Evolutionary conservation across 2,888 invertebrate genomes (phyloP), one percentile per base, ranked within the genome.

Genomic region (Xestoiulus laeticollis): DNA sequence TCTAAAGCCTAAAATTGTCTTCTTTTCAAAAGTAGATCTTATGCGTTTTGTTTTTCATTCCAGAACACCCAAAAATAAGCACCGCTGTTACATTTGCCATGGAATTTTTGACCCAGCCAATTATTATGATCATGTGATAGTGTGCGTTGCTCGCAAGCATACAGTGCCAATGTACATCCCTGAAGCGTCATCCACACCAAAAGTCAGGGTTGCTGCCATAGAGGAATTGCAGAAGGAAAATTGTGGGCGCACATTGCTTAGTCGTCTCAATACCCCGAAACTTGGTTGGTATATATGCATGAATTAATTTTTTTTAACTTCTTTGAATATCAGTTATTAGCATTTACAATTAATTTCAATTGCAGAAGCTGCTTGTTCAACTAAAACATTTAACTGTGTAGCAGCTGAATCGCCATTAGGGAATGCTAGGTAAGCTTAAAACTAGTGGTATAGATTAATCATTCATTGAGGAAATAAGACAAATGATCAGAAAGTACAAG

Each of bases 11-110:
- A 48, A 16, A 53, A 53, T 53, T 53, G 33, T n/a, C 14, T 3
- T 30, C 33, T 83, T 83, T 19, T 33, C 16, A 5, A 14, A 83
- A 5, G 16, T 26, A 26, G 19, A 83, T 1, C 6, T n/a, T 83
- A 1, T 68, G 48, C 26, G 22, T 68, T 68, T 26, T 68, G n/a
- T 68, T 68, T n/a, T 19, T n/a, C 26, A 12, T 48, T 48, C 2
- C 43, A 84, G 84, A 16, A 84, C 84, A 1, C 84, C 84, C 6
- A 84, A 43, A 84, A 84, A 84, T n/a, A 84, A 38, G 22, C n/a
- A 84, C 43, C 84, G 84, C 4, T 84, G 84, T 33, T 84, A 84
- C 84, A 84, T 84, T 10, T 84, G 84, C 14, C 19, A 22, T n/a
- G 33, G 84, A 19, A 22, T 43, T n/a, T 84, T 84, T 84, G 19